Conservation (phyloP, 53 echinoderm and acorn worm species). For the Holothuria leucospilota region DNA sequence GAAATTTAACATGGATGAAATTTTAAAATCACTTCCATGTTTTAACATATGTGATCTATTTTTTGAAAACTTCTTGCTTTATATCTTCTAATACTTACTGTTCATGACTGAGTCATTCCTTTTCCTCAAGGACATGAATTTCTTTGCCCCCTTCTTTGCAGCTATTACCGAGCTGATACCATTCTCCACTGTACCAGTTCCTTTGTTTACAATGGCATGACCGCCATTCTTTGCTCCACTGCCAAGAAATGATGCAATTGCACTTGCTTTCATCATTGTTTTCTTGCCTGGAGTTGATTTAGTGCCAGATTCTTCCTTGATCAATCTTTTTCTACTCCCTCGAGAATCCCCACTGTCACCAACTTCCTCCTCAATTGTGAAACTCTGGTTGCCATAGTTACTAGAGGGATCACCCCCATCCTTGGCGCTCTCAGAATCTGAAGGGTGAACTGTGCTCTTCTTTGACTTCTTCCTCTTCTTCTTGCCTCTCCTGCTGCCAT, state of each 20-base stretch:
- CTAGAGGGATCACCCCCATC: neutral
- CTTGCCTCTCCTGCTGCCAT: constrained; percentile 10
- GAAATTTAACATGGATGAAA: no score
- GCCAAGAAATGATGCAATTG: constrained; percentile 14
- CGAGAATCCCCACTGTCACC: constrained; percentile 13
- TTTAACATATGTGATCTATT: no score
- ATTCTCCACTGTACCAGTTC: neutral
- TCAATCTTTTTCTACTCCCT: neutral
- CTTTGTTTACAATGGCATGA: neutral
- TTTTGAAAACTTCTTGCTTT: no score
- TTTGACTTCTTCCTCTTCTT: neutral
- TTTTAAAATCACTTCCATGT: no score
- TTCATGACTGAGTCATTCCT: neutral
- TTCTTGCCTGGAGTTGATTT: neutral
- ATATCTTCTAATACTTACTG: constrained; percentile 12
- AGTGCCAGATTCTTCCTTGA: neutral
- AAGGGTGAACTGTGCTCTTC: neutral
- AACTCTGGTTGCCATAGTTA: constrained; percentile 8
- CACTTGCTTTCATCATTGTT: neutral
- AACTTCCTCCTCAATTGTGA: constrained; percentile 33
- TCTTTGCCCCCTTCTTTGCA: constrained; percentile 24
- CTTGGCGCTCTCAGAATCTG: constrained; percentile 15
- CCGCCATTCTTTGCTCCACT: neutral
- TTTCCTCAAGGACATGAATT: constrained; percentile 25
- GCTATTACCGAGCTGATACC: constrained; percentile 24